These are phyloP conservation scores for Pristionchus mayeri DNA, from an alignment of 2,888 invertebrate species.

Conservation along the genomic window DNA sequence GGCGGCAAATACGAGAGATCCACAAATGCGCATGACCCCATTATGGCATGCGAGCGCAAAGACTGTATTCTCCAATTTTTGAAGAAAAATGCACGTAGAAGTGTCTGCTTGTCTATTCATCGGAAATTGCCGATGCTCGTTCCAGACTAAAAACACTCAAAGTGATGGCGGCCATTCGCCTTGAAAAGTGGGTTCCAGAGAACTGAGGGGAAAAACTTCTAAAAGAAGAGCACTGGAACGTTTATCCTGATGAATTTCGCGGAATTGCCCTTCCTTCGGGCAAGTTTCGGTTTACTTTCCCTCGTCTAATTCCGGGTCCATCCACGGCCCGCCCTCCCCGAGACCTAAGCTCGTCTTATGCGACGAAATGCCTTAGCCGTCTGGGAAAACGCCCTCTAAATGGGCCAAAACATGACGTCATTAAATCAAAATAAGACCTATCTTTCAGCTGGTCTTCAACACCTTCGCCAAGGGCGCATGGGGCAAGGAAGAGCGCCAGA, in stretches of 20 bases:
- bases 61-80: background rate
- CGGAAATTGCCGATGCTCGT: background rate
- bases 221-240: background rate
- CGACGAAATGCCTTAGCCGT: background rate
- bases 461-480: constrained; percentile 68
- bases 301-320: background rate
- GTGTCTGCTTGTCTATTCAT: background rate
- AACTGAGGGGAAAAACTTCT: background rate
- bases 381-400: background rate
- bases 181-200: background rate
- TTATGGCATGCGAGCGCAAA: background rate
- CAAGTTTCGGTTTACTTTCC: background rate
- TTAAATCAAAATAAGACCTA: background rate
- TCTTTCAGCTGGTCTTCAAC: constrained; percentile 67
- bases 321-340: background rate
- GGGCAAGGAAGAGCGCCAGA: constrained; percentile 72
- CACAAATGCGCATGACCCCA: no score
- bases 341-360: background rate
- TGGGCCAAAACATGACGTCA: background rate
- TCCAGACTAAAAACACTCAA: constrained; percentile 10
- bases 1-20: no score
- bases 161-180: background rate
- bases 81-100: background rate
- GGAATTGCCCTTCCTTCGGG: background rate
- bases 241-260: background rate